Conservation (phyloP, 2,888 invertebrate genomes). For the Biston betularia region DNA sequence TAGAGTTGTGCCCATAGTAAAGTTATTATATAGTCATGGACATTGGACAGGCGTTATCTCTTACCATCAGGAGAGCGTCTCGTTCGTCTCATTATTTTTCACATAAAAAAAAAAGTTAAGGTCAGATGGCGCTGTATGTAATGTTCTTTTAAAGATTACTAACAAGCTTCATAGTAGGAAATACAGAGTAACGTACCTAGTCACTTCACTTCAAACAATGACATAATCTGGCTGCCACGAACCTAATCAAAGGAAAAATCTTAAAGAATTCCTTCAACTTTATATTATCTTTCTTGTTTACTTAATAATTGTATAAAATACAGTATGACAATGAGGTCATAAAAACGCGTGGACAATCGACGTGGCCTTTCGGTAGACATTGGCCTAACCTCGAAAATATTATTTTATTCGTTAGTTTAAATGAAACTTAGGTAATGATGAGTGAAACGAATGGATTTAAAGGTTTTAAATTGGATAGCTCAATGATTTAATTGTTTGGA, state of each 20-base stretch:
- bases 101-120: too few species aligned
- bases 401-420: slow-evolving; percentile 44
- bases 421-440: slow-evolving; percentile 51
- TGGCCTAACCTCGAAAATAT: slow-evolving; percentile 65
- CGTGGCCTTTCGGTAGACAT: slow-evolving; percentile 64
- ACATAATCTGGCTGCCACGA: background rate
- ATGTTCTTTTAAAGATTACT: too few species aligned
- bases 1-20: too few species aligned
- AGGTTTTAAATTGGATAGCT: background rate
- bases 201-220: slow-evolving; percentile 6
- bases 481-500: background rate
- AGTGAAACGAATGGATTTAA: slow-evolving; percentile 39
- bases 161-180: too few species aligned
- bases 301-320: slow-evolving; percentile 34
- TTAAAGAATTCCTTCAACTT: slow-evolving; percentile 8
- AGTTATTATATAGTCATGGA: too few species aligned
- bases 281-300: slow-evolving; percentile 25
- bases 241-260: slow-evolving; percentile 17
- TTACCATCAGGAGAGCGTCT: too few species aligned
- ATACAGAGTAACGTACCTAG: background rate
- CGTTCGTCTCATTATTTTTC: too few species aligned
- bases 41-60: too few species aligned
- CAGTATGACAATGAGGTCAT: slow-evolving; percentile 39
- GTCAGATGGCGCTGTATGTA: too few species aligned
- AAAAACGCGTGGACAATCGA: slow-evolving; percentile 59